Evolutionary conservation across 2,113 vertebrate species (phyloP), one percentile per base, ranked within the genome.

Genomic region (Ornithorhynchus anatinus): DNA sequence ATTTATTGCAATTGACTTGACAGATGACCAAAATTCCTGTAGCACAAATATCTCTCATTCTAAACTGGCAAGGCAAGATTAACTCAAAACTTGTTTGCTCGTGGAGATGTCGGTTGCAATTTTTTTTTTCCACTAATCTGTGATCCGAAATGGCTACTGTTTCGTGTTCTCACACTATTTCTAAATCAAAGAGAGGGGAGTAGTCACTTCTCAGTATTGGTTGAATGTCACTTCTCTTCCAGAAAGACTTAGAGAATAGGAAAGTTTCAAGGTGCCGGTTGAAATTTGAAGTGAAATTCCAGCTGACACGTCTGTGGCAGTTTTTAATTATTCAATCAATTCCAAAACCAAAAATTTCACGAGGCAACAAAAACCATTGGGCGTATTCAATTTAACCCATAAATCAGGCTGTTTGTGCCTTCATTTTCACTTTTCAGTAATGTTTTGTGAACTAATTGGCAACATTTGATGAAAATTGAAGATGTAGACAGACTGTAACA

Each of bases 271-370:
- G 60, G 78, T 31, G 57, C 16, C 8, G 5, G 33, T 17, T 86
- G 77, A 82, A 90, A 90, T 89, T 84, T 86, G 80, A 91, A 86
- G 87, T 82, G 78, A 81, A 84, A 87, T 87, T 84, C 23, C 52
- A 84, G 72, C 76, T 91, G 88, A 92, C 87, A 81, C 75, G 62
- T 90, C 87, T 88, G 77, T 77, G 86, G 75, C 60, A 66, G 65
- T 57, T 83, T 75, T 90, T 91, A 92, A 93, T 92, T 91, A 88
- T 89, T 90, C 89, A 90, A 91, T 92, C 81, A 84, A 82, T 89
- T 91, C 79, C 85, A 90, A 88, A 90, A 80, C 78, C 84, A 83
- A 89, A 89, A 85, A 84, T 87, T 87, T 90, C 86, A 91, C 80
- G 67, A 58, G 83, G 44, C 52, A 75, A 84, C 47, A 60, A 81